These are phyloP conservation scores for Idaea aversata DNA, from an alignment of 2,888 invertebrate species.

Conservation along the genomic window DNA sequence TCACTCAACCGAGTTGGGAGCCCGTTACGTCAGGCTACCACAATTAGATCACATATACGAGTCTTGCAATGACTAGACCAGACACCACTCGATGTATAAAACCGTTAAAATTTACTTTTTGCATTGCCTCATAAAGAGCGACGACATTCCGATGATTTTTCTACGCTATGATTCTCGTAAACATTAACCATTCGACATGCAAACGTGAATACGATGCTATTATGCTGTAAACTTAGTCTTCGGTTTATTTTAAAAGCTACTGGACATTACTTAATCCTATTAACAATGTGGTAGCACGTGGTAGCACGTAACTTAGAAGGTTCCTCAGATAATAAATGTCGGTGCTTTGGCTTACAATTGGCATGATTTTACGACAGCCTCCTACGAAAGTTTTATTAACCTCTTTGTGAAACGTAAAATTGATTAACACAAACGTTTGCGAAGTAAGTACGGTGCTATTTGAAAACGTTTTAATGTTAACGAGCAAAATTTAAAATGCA, in stretches of 20 bases:
- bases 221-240: neutral
- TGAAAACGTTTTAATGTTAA: conserved; percentile 56
- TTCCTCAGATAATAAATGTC: neutral
- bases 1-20: conserved; percentile 69
- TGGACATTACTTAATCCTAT: neutral
- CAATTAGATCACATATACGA: conserved; percentile 74
- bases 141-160: conserved; percentile 49
- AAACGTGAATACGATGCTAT: neutral
- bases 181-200: conserved; percentile 23
- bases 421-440: neutral
- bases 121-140: conserved; percentile 36
- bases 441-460: conserved; percentile 32
- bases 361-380: neutral
- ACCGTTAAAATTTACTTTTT: conserved; percentile 71
- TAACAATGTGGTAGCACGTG: neutral
- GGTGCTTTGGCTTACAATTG: neutral
- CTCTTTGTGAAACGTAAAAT: conserved; percentile 13
- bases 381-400: neutral
- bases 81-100: conserved; percentile 65
- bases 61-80: conserved; percentile 66
- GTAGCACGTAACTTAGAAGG: neutral
- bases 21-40: conserved; percentile 76
- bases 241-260: neutral
- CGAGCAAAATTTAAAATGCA: conserved; percentile 74
- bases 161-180: conserved; percentile 32